Evolutionary conservation across 2,797 vertebrate species (phyloP), one percentile per base, ranked within the genome.

Genomic region (Thunnus albacares): DNA sequence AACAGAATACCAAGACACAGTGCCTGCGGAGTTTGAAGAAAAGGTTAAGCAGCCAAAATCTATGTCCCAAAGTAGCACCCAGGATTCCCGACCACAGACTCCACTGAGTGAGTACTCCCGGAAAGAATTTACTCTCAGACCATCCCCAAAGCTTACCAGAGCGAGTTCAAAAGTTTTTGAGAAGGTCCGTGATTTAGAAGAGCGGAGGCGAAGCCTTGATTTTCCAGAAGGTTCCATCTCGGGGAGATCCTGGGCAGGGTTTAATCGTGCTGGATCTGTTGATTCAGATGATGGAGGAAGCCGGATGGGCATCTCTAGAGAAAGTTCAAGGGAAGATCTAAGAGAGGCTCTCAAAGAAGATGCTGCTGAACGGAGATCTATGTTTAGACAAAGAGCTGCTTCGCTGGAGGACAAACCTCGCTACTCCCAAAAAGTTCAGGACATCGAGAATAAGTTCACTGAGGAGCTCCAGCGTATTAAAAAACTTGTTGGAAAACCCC

Each of bases 381-480:
- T 96, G 82, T 97, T 99, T 83, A 96, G 94, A 87, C 97, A 98
- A 86, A 97, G 97, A 93, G 98, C 98, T 0, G 96, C 97, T 10
- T 99, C 98, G 0, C 91, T 99, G 11, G 98, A 99, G 2, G 98
- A 99, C 61, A 96, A 97, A 89, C 96, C 97, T 14, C 95, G 96
- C 58, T 97, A 97, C 22, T 94, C 97, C 11, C 95, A 97, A 85
- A 96, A 97, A 0, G 96, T 98, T 72, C 96, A 97, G 1, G 97
- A 98, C 87, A 96, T 99, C 1, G 98, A 99, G 93, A 96, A 97
- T 90, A 98, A 97, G 84, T 98, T 99, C 84, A 97, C 97, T 0
- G 97, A 97, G 89, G 98, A 99, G 89, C 95, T 99, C 60, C 97
- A 96, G 63, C 97, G 98, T 60, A 97, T 99, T 80, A 99, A 98